Percentiles rank a stretch among this genome's conserved stretches.
phyloP scores from a whole-genome alignment of 2,888 invertebrate species.

The Smittia aterrima region DNA sequence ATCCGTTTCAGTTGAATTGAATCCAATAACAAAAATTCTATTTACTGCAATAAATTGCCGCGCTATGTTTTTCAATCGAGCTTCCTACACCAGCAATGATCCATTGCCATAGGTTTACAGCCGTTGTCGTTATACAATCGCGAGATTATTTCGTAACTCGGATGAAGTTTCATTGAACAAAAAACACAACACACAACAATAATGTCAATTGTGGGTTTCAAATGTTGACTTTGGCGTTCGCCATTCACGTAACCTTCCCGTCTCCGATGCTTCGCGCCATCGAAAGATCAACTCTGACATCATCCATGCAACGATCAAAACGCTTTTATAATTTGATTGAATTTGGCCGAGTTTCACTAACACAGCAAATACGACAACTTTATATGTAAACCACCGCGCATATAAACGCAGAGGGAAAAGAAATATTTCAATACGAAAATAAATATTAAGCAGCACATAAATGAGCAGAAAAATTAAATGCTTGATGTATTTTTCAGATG shows the following conservation, averaged over 20 bases:
- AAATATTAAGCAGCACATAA: background rate
- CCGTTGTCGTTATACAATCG: background rate
- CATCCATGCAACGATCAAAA: conserved; percentile 2
- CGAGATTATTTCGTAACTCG: background rate
- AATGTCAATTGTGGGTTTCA: conserved; percentile 8
- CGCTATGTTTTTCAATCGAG: background rate
- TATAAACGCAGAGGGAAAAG: background rate
- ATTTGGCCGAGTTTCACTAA: conserved; percentile 28
- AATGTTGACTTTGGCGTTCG: background rate
- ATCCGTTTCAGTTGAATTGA: background rate
- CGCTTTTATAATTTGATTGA: conserved; percentile 12
- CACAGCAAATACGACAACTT: background rate
- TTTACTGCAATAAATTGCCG: background rate
- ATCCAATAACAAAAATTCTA: background rate
- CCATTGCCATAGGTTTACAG: background rate
- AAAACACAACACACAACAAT: background rate
- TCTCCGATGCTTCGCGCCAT: background rate
- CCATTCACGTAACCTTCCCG: conserved; percentile 3
- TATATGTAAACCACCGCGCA: background rate
- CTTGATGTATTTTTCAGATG: background rate
- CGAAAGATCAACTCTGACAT: conserved; percentile 14
- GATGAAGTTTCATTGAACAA: background rate
- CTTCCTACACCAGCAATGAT: background rate
- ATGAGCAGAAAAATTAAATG: background rate
- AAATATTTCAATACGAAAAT: background rate